A percentile compares a stretch with the other conserved stretches of the same genome.
Evolutionary conservation across 1,140 invertebrate species (phyloP).

Genomic region (Danaus plexippus): DNA sequence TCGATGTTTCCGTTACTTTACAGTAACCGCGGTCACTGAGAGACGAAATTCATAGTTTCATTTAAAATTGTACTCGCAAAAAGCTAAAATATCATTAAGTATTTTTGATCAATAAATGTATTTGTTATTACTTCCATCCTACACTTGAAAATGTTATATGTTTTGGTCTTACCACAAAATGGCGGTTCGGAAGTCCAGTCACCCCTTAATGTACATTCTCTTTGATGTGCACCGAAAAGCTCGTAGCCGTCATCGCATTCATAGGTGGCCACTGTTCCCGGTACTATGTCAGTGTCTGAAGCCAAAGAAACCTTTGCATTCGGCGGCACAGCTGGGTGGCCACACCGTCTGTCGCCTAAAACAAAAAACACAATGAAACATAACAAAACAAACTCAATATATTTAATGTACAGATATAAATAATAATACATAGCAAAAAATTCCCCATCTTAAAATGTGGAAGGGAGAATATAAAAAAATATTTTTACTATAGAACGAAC

Average conservation of each 20-base stretch:
- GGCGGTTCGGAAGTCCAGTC: constrained; percentile 86
- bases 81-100: too few relatives aligned
- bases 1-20: background rate
- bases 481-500: too few relatives aligned
- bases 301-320: constrained; percentile 80
- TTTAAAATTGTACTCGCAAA: too few relatives aligned
- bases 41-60: too few relatives aligned
- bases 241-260: constrained; percentile 89
- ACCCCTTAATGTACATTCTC: constrained; percentile 78
- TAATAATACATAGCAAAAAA: too few relatives aligned
- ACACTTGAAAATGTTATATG: constrained; percentile 1
- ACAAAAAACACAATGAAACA: constrained; percentile 10
- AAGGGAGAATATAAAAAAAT: too few relatives aligned
- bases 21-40: too few relatives aligned
- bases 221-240: constrained; percentile 75
- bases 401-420: too few relatives aligned
- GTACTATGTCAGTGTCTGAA: constrained; percentile 51
- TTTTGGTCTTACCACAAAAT: constrained; percentile 79
- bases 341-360: constrained; percentile 73
- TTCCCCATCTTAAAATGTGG: too few relatives aligned
- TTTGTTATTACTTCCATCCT: background rate
- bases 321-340: constrained; percentile 85
- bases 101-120: too few relatives aligned
- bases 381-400: too few relatives aligned
- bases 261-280: constrained; percentile 81